Evolutionary conservation across 2,797 vertebrate genomes (phyloP).

Genomic region (Nannoperca obscura): DNA sequence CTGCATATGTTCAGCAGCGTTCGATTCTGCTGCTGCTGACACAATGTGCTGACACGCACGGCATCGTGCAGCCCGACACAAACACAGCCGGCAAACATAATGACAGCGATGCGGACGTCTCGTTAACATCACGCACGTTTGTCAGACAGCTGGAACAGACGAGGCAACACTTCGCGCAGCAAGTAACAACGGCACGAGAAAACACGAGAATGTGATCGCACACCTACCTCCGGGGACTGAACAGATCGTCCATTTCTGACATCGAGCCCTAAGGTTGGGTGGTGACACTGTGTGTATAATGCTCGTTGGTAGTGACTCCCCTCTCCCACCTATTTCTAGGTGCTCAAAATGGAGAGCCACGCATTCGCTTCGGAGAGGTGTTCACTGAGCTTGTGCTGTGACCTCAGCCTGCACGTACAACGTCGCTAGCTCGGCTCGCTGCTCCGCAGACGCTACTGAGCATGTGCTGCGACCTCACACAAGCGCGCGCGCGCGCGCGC

Average conservation of each 20-base stretch:
- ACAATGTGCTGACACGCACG: constrained; percentile 16
- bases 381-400: constrained; percentile 96
- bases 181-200: constrained; percentile 43
- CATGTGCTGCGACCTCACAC: constrained; percentile 97
- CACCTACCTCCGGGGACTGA: constrained; percentile 98
- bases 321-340: constrained; percentile 86
- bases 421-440: constrained; percentile 90
- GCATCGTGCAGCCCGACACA: constrained; percentile 16
- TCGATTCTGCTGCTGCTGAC: constrained; percentile 11
- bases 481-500: constrained; percentile 73
- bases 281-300: constrained; percentile 76
- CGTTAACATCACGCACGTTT: constrained; percentile 29
- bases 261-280: constrained; percentile 84
- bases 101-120: constrained; percentile 59
- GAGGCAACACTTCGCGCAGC: constrained; percentile 59
- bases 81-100: constrained; percentile 29
- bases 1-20: constrained; percentile 23
- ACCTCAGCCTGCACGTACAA: constrained; percentile 96
- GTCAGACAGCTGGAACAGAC: constrained; percentile 48
- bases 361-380: constrained; percentile 90
- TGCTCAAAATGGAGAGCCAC: constrained; percentile 99
- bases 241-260: constrained; percentile 96
- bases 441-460: constrained; percentile 92
- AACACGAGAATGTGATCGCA: constrained; percentile 77
- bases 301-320: constrained; percentile 78